Evolutionary conservation across 2,113 vertebrate genomes (phyloP).

Genomic region (Clarias magur): DNA sequence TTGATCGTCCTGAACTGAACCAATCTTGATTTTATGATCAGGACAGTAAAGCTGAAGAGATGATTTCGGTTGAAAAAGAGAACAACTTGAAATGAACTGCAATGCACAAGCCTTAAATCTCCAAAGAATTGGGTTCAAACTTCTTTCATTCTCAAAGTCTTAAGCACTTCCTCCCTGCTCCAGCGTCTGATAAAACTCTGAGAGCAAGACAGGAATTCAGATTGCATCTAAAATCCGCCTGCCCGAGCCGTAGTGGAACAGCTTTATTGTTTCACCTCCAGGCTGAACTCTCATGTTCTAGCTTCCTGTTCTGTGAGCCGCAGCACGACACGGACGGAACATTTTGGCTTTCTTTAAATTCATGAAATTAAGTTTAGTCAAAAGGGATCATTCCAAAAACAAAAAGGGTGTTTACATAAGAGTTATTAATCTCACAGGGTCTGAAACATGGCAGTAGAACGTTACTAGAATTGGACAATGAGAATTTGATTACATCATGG

Average conservation of each 20-base stretch:
- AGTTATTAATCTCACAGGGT: background rate
- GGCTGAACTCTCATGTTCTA: background rate
- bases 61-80: background rate
- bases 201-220: background rate
- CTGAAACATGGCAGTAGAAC: slow-evolving; percentile 15
- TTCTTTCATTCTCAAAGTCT: slow-evolving; percentile 13
- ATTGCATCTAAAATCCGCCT: slow-evolving; percentile 5
- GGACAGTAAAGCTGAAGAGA: background rate
- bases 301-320: slow-evolving; percentile 3
- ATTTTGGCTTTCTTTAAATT: background rate
- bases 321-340: background rate
- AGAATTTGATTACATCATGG: slow-evolving; percentile 6
- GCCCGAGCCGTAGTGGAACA: background rate
- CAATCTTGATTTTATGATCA: background rate
- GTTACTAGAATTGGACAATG: slow-evolving; percentile 1
- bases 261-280: slow-evolving; percentile 14
- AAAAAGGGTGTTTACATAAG: background rate
- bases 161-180: background rate
- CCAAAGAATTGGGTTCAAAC: background rate
- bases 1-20: background rate
- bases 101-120: background rate
- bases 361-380: background rate
- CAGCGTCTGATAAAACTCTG: background rate
- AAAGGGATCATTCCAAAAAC: background rate
- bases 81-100: background rate